Evolutionary conservation across 2,888 invertebrate species (phyloP).

Genomic region (Drosophila peninsularis): DNA sequence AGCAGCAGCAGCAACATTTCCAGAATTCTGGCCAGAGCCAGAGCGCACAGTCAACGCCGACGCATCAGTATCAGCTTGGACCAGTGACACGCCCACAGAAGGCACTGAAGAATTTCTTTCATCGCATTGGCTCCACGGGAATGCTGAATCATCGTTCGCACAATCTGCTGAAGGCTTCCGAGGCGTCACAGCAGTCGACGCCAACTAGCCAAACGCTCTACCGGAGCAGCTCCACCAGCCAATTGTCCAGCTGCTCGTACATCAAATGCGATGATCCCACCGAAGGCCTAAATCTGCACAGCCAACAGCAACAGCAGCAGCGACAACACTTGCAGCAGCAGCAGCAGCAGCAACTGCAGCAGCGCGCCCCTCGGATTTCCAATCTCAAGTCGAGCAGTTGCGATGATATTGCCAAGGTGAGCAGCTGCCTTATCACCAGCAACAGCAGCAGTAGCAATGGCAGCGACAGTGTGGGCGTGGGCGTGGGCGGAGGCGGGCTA

Average conservation of each 20-base stretch:
- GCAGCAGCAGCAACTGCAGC: constrained; percentile 55
- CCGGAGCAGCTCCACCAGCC: constrained; percentile 91
- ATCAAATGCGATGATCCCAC: constrained; percentile 92
- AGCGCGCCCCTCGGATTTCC: constrained; percentile 55
- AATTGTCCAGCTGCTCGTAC: constrained; percentile 88
- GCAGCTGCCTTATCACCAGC: constrained; percentile 78
- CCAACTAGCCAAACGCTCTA: constrained; percentile 85
- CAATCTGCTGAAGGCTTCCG: constrained; percentile 82
- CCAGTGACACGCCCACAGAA: constrained; percentile 84
- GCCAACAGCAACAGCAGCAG: constrained; percentile 44
- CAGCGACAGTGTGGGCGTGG: constrained; percentile 39
- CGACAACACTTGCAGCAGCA: constrained; percentile 46
- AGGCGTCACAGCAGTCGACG: constrained; percentile 72
- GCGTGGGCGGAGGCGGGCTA: neutral
- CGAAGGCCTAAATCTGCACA: constrained; percentile 89
- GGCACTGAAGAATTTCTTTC: constrained; percentile 90
- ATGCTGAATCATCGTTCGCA: constrained; percentile 87
- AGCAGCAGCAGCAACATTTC: constrained; percentile 17
- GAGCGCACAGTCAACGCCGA: constrained; percentile 70
- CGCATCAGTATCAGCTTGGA: constrained; percentile 57
- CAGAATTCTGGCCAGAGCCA: constrained; percentile 50
- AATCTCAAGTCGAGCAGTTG: constrained; percentile 88
- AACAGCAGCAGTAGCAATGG: constrained; percentile 42
- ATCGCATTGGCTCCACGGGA: constrained; percentile 91
- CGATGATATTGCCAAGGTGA: constrained; percentile 89